Evolutionary conservation across 2,888 invertebrate genomes (phyloP).

Genomic region (Eristalinus aeneus): DNA sequence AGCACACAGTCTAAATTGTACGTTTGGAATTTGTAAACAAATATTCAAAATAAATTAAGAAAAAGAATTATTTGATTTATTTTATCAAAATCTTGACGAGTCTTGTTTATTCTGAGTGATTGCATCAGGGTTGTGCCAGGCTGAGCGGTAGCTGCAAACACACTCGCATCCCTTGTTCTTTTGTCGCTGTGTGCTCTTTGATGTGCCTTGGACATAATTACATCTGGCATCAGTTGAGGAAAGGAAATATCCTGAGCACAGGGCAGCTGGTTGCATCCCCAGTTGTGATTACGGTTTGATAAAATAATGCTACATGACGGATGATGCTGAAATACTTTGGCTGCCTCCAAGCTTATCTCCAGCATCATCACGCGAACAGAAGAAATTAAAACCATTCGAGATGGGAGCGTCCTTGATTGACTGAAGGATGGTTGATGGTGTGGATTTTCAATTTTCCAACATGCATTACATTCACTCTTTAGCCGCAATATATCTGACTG

Average conservation of each 20-base stretch:
- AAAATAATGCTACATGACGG: conserved; percentile 55
- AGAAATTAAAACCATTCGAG: conserved; percentile 49
- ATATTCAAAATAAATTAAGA: conserved; percentile 64
- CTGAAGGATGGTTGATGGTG: conserved; percentile 46
- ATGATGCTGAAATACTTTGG: conserved; percentile 52
- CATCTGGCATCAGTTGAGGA: conserved; percentile 14
- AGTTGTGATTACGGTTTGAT: conserved; percentile 27
- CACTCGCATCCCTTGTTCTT: conserved; percentile 24
- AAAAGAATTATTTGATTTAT: conserved; percentile 34
- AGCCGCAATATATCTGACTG: conserved; percentile 3
- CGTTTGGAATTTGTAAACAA: conserved; percentile 56
- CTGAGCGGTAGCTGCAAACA: conserved; percentile 11
- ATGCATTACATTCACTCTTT: conserved; percentile 17
- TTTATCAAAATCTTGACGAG: conserved; percentile 20
- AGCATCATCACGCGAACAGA: conserved; percentile 55
- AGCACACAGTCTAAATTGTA: conserved; percentile 39
- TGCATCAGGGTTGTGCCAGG: conserved; percentile 20
- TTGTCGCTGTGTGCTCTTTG: conserved; percentile 34
- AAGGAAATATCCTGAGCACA: conserved; percentile 27
- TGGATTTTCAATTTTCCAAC: conserved; percentile 46
- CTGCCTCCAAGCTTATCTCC: conserved; percentile 47
- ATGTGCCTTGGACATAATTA: conserved; percentile 31
- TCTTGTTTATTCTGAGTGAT: conserved; percentile 17
- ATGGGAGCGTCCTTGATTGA: conserved; percentile 48
- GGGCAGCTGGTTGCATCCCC: conserved; percentile 17